Percentiles rank a stretch among this genome's conserved stretches.
phyloP scores from a whole-genome alignment of 2,797 vertebrate genomes.

The Passerculus sandwichensis region DNA sequence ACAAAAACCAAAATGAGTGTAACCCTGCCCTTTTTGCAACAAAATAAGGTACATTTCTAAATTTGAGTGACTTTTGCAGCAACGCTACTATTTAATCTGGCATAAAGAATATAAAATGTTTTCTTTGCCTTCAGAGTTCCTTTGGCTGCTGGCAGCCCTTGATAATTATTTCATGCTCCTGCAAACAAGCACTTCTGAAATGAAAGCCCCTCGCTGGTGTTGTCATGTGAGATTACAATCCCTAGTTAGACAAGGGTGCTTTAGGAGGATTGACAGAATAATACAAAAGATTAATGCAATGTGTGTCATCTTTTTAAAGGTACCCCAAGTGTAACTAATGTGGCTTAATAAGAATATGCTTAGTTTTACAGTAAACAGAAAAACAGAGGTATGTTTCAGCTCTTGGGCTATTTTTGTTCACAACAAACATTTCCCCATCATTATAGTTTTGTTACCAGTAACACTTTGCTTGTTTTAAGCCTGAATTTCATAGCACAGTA shows the following conservation, averaged over 20 bases:
- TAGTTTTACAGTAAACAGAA: constrained; percentile 39
- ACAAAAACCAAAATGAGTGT: background rate
- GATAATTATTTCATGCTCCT: constrained; percentile 82
- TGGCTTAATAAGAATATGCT: constrained; percentile 48
- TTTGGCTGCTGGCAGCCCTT: constrained; percentile 78
- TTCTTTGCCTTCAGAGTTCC: constrained; percentile 61
- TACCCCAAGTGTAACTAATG: constrained; percentile 62
- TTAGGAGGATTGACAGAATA: constrained; percentile 69
- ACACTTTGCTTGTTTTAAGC: background rate
- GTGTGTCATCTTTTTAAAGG: constrained; percentile 60
- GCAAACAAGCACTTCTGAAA: constrained; percentile 81
- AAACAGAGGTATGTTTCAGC: background rate
- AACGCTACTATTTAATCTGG: constrained; percentile 55
- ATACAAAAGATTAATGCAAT: constrained; percentile 68
- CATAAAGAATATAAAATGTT: constrained; percentile 63
- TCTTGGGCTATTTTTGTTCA: background rate
- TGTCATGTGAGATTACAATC: constrained; percentile 80
- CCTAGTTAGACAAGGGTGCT: constrained; percentile 61
- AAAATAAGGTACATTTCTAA: background rate
- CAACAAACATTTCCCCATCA: background rate
- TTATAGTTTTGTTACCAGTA: background rate
- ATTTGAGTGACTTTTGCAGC: background rate
- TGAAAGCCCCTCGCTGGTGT: constrained; percentile 75
- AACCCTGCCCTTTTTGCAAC: background rate
- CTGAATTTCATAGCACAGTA: background rate